Evolutionary conservation across 1,140 invertebrate species (phyloP).

Genomic region (Daktulosphaira vitifoliae): DNA sequence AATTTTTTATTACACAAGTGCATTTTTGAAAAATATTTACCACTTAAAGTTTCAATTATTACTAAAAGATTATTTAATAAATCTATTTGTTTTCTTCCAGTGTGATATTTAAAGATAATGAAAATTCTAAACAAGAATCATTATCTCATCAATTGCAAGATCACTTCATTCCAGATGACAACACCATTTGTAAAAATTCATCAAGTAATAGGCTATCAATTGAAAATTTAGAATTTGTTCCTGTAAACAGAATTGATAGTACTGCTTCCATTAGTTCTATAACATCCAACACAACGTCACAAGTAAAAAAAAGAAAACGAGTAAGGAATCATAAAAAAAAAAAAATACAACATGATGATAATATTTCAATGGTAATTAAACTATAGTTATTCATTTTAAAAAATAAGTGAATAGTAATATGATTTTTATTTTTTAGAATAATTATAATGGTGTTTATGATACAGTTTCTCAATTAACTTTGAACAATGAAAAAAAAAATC

Average conservation of each 20-base stretch:
- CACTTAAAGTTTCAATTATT: no score
- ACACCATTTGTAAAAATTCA: neutral
- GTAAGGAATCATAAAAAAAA: conserved; percentile 19
- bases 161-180: neutral
- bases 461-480: neutral
- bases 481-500: neutral
- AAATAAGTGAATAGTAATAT: no score
- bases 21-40: no score
- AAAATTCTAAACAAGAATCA: neutral
- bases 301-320: conserved; percentile 5
- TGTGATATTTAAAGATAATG: neutral
- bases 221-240: neutral
- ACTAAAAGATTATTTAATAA: no score
- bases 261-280: neutral
- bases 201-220: neutral
- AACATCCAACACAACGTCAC: no score
- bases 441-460: neutral
- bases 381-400: neutral
- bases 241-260: neutral
- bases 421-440: conserved; percentile 6
- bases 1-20: no score
- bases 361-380: conserved; percentile 1
- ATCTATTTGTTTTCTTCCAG: conserved; percentile 1
- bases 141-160: neutral
- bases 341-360: neutral